These are phyloP conservation scores for Procapra przewalskii DNA, from an alignment of 2,113 vertebrate species.

Conservation along the genomic window DNA sequence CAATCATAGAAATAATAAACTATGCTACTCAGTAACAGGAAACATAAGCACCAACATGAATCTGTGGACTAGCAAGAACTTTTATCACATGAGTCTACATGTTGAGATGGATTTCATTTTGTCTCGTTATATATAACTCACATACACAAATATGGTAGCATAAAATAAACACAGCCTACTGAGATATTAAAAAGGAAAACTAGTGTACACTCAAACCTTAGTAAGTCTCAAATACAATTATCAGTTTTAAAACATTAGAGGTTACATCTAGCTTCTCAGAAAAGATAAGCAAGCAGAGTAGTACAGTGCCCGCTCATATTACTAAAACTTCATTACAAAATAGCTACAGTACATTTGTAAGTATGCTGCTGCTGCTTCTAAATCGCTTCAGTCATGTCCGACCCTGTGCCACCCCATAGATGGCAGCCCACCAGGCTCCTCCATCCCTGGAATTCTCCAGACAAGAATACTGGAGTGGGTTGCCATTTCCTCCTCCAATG, in stretches of 20 bases:
- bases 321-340: constrained; percentile 59
- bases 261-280: neutral
- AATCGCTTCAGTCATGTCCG: too few relatives aligned
- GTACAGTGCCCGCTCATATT: constrained; percentile 22
- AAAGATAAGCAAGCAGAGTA: neutral
- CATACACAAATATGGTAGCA: neutral
- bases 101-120: neutral
- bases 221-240: neutral
- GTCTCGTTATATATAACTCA: neutral
- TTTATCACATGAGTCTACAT: neutral
- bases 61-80: neutral
- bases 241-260: neutral
- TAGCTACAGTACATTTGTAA: constrained; percentile 35
- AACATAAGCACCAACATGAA: neutral
- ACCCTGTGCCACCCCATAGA: too few relatives aligned
- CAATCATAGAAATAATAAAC: neutral
- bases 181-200: neutral
- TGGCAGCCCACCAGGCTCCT: too few relatives aligned
- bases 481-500: too few relatives aligned
- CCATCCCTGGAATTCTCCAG: too few relatives aligned
- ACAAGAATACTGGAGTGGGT: too few relatives aligned
- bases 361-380: neutral
- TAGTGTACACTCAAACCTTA: neutral
- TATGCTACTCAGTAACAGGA: neutral
- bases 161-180: neutral